Base-by-base conservation (phyloP, 2,797 vertebrate species). In the Mallotus villosus region DNA sequence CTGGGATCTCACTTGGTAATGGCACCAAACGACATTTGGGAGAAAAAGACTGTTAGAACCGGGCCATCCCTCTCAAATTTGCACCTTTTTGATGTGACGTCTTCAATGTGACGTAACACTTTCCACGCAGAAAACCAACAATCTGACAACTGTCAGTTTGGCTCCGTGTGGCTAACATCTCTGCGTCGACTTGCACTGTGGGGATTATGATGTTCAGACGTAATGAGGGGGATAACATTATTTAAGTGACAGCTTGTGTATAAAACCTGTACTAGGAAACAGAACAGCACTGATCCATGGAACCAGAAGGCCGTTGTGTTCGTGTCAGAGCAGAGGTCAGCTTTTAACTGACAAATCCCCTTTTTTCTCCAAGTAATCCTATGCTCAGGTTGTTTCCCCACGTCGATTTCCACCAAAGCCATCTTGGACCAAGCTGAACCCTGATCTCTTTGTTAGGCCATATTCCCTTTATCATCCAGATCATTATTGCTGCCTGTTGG, bases 301-400 rank as follows among this genome's bases (percentile, higher is more conserved):
- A 90, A 83, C 86, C 79, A 87, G 88, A 90, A 87, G 84, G 75
- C 80, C 0, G 66, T 81, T 88, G 82, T 88, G 4, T 83, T 71
- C 62, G 71, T 83, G 87, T 88, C 88, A 87, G 74, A 84, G 90
- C 88, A 87, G 74, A 84, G 90, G 87, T 87, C 84, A 84, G 73
- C 80, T 81, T 88, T 88, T 82, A 88, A 87, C 78, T 65, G 79
- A 82, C 75, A 90, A 88, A 88, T 90, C 88, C 86, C 74, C 72
- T 55, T 84, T 71, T 78, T 75, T 74, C 79, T 70, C 65, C 22
- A 0, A 80, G 67, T 92, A 89, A 90, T 91, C 87, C 86, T 70
- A 76, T 21, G 46, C 53, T 64, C 59, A 71, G 87, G 75, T 83
- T 83, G 74, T 77, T 88, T 87, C 88, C 89, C 84, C 88, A 86